Evolutionary conservation across 2,888 invertebrate genomes (phyloP), one percentile per base, ranked within the genome.

Genomic region (Megastigmus dorsalis): DNA sequence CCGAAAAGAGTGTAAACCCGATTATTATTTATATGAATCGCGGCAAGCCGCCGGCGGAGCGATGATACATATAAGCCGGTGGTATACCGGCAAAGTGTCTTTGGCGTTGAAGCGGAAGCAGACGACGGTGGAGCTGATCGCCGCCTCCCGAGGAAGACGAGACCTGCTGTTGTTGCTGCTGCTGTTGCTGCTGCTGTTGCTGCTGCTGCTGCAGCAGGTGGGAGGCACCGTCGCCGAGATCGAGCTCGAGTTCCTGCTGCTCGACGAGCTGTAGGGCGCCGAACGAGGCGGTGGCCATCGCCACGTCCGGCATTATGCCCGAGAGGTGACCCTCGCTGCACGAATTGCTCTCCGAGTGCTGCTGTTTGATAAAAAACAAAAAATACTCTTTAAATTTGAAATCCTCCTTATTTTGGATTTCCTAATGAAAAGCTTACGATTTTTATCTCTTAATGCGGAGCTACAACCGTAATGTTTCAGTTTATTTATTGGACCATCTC

Each of bases 291-390:
- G 93, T 96, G 82, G 96, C 96, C 95, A 96, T 96, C 15, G 96
- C 96, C 81, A 97, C 96, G 89, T 97, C 97, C 0, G 97, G 97
- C 93, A 97, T 96, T 82, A 94, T 93, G 77, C 95, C 95, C 23
- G 94, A 92, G 76, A 94, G 89, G 82, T 93, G 93, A 82, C 95
- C 92, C 85, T 93, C 90, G 88, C 91, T 91, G 81, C 92, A 91
- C 43, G 91, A 91, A 84, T 90, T 90, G 79, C 89, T 90, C 79
- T 90, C 91, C 43, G 89, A 89, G 81, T 91, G 84, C 79, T 83
- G 83, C 54, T 41, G 10, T n/a, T n/a, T n/a, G n/a, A n/a, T n/a
- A n/a, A n/a, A n/a, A n/a, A n/a, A n/a, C n/a, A n/a, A n/a, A n/a
- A n/a, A n/a, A n/a, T n/a, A n/a, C n/a, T n/a, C n/a, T n/a, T n/a